Evolutionary conservation across 2,888 invertebrate species (phyloP).

Genomic region (Hedya salicella): DNA sequence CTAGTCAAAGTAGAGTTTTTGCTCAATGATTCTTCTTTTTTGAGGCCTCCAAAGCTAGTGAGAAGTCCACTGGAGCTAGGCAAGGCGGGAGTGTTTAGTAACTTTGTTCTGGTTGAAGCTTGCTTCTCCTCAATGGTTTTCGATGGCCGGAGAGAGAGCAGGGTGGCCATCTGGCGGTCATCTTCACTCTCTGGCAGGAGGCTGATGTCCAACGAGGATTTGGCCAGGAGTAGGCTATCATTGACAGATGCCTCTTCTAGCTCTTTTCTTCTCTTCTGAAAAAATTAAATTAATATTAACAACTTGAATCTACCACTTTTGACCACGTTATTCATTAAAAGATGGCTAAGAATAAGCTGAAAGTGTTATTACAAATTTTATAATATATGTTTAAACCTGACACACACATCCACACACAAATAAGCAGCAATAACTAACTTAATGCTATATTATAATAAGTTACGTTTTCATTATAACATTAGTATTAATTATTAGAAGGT

Average conservation of each 20-base stretch:
- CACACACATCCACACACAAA: too few relatives aligned
- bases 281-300: constrained; percentile 39
- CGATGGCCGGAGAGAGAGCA: constrained; percentile 88
- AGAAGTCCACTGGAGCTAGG: constrained; percentile 81
- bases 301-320: too few relatives aligned
- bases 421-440: too few relatives aligned
- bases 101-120: constrained; percentile 74
- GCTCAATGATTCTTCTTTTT: constrained; percentile 82
- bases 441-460: too few relatives aligned
- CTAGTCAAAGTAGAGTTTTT: constrained; percentile 65
- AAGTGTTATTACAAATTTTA: too few relatives aligned
- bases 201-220: constrained; percentile 90
- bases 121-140: constrained; percentile 86
- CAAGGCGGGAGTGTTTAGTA: constrained; percentile 83
- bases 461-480: too few relatives aligned
- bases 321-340: too few relatives aligned
- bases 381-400: too few relatives aligned
- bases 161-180: constrained; percentile 91
- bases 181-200: constrained; percentile 92
- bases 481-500: too few relatives aligned
- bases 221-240: constrained; percentile 89
- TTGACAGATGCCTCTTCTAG: constrained; percentile 87
- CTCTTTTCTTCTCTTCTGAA: constrained; percentile 88
- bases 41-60: constrained; percentile 82
- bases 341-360: too few relatives aligned